These are phyloP conservation scores for Chromoteleia sp. DNA, from an alignment of 2,888 invertebrate species.

Conservation along the genomic window DNA sequence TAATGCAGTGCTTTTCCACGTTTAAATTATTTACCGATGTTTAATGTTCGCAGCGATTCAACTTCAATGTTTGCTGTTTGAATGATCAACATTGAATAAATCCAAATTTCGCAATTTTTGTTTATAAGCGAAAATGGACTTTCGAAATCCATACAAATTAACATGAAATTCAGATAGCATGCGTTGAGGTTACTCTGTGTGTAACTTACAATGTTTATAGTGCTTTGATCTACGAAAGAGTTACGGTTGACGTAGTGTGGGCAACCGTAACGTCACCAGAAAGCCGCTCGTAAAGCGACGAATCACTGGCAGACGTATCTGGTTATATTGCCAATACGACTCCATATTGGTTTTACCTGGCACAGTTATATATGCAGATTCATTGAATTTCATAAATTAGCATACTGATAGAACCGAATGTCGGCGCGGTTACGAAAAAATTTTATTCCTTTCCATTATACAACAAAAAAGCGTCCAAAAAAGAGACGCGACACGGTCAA, in stretches of 20 bases:
- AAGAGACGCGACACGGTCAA: conserved; percentile 8
- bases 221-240: conserved; percentile 57
- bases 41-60: no score
- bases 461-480: conserved; percentile 1
- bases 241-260: conserved; percentile 38
- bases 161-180: conserved; percentile 29
- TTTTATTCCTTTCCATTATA: conserved; percentile 3
- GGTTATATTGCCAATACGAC: conserved; percentile 59
- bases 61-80: not conserved
- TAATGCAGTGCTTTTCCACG: no score
- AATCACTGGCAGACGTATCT: conserved; percentile 57
- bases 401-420: conserved; percentile 50
- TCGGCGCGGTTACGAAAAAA: conserved; percentile 23
- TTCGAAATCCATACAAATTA: conserved; percentile 27
- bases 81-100: not conserved
- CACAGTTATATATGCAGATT: conserved; percentile 59
- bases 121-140: conserved; percentile 24
- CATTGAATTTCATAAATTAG: conserved; percentile 68
- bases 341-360: conserved; percentile 62
- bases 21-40: no score
- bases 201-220: conserved; percentile 53
- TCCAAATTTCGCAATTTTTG: conserved; percentile 14
- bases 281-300: conserved; percentile 62
- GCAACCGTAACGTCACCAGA: conserved; percentile 52
- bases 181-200: conserved; percentile 29